Conservation (phyloP, 2,797 vertebrate genomes). For the Silurus aristotelis region DNA sequence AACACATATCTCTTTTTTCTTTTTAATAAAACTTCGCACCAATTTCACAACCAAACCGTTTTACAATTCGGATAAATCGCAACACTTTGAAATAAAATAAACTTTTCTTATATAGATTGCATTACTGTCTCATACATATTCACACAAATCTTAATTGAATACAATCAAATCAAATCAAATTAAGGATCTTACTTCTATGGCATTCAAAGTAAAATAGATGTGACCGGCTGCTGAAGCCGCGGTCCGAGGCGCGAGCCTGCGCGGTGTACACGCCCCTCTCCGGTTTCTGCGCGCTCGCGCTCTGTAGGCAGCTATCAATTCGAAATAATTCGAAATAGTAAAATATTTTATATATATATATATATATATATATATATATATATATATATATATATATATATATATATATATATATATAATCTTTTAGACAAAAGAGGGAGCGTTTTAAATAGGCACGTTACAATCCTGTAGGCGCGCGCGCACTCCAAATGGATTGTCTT, state of each 20-base stretch:
- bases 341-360: too few species aligned
- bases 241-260: constrained; percentile 24
- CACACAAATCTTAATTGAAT: background rate
- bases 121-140: background rate
- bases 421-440: background rate
- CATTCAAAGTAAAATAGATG: too few species aligned
- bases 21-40: background rate
- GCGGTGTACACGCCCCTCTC: constrained; percentile 57
- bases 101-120: background rate
- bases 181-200: background rate
- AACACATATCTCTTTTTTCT: background rate
- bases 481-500: background rate
- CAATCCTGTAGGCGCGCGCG: constrained; percentile 5
- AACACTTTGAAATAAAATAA: background rate
- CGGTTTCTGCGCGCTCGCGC: constrained; percentile 17
- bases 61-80: background rate
- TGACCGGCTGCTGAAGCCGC: background rate
- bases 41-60: background rate
- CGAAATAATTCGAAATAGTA: background rate
- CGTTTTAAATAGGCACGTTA: background rate
- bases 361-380: too few species aligned
- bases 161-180: background rate
- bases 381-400: too few species aligned
- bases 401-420: background rate
- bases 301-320: constrained; percentile 8